A percentile compares a stretch with the other conserved stretches of the same genome.
These are phyloP conservation scores for Micropoecilia bifurca DNA, from an alignment of 2,797 vertebrate species.

Conservation along the genomic window DNA sequence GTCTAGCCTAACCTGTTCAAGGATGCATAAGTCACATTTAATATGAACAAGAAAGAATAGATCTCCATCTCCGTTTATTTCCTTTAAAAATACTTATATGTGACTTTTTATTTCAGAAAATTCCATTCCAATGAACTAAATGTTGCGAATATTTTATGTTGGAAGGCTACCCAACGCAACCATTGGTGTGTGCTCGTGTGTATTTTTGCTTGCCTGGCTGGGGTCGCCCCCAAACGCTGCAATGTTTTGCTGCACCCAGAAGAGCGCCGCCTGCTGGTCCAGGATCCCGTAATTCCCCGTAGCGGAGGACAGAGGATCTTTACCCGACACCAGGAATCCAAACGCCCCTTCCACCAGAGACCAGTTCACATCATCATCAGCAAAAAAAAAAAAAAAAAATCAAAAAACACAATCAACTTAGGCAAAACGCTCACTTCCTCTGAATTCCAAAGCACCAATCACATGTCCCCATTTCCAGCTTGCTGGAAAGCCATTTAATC, in stretches of 20 bases:
- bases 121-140: background rate
- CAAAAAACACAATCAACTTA: constrained; percentile 36
- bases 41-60: background rate
- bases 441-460: constrained; percentile 25
- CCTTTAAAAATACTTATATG: background rate
- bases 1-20: too few relatives aligned
- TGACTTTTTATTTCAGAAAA: background rate
- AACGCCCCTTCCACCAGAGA: constrained; percentile 76
- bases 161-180: too few relatives aligned
- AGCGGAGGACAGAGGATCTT: constrained; percentile 68
- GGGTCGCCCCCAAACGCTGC: constrained; percentile 81
- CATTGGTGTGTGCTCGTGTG: background rate
- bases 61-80: background rate
- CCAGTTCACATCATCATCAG: constrained; percentile 50
- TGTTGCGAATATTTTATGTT: background rate
- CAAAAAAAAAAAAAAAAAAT: too few relatives aligned
- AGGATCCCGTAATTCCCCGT: constrained; percentile 83
- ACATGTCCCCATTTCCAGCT: constrained; percentile 18
- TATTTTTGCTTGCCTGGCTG: constrained; percentile 65
- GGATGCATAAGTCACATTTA: too few relatives aligned
- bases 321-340: constrained; percentile 83
- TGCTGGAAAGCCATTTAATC: constrained; percentile 18
- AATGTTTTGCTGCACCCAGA: constrained; percentile 82
- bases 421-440: constrained; percentile 49
- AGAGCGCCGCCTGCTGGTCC: constrained; percentile 83